Base-by-base conservation (phyloP, 1,140 invertebrate genomes). In the Cotesia vestalis region DNA sequence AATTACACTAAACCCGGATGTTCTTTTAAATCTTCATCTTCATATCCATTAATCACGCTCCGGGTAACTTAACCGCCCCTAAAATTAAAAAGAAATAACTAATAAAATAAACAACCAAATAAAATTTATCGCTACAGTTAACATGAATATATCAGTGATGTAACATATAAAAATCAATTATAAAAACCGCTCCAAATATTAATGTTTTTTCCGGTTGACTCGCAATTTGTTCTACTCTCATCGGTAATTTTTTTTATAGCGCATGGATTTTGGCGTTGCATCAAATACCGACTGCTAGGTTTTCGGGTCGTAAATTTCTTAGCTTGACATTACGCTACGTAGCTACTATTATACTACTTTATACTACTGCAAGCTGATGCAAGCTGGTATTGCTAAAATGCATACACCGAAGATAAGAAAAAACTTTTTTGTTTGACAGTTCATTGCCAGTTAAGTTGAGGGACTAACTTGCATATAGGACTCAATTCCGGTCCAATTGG, bases 211-310 rank as follows among this genome's bases (percentile, higher is more conserved):
- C 40, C 69, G 51, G 38, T 35, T 6, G 36, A 20, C 17, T 11
- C 40, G 17, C 60, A 8, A 52, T 34, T 34, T n/a, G 34, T 60
- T 69, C 17, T 51, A 20, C 46, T 51, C 46, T 70, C 59, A 52
- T 64, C 52, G 46, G 36, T 27, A 55, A 20, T 67, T 61, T 72
- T 72, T 72, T 72, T 72, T 72, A 72, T 67, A 72, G 64, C 63
- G 40, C 61, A 63, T 66, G 62, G 40, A 71, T 72, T 40, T 72
- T 72, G 71, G 71, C 71, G 64, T 52, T 1, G 71, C 20, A 67
- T 72, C 71, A 72, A 72, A 66, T 67, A 17, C 38, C 52, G 17
- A 52, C 57, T 51, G 38, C 20, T 67, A 34, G 40, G 64, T 67
- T 60, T 62, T 67, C 38, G 53, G 53, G 55, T 66, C 63, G 36